Evolutionary conservation across 2,797 vertebrate species (phyloP).

Genomic region (Neopelma chrysocephalum): DNA sequence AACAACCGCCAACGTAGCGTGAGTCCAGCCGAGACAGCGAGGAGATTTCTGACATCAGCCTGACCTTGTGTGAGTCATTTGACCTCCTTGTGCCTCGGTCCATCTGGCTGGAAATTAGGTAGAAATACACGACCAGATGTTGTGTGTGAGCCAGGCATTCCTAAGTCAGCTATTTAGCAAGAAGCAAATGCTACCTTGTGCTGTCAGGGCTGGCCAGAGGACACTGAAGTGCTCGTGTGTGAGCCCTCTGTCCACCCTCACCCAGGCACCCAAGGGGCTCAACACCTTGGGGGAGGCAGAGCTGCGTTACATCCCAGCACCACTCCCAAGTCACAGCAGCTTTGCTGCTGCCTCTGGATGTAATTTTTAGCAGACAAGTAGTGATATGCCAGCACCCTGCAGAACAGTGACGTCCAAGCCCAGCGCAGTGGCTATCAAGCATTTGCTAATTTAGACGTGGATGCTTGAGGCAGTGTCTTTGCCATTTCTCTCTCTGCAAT

Average conservation of each 20-base stretch:
- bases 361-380: neutral
- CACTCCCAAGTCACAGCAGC: neutral
- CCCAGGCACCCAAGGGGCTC: neutral
- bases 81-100: slow-evolving; percentile 35
- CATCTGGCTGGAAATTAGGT: slow-evolving; percentile 66
- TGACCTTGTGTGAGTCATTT: slow-evolving; percentile 48
- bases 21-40: neutral
- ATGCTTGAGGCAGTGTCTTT: neutral
- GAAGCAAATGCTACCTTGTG: neutral
- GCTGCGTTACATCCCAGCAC: neutral
- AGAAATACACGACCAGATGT: slow-evolving; percentile 57
- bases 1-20: accelerated
- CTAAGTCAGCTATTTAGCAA: slow-evolving; percentile 39
- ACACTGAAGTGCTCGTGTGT: accelerated
- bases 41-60: slow-evolving; percentile 45
- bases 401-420: neutral
- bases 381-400: neutral
- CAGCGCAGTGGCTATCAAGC: neutral
- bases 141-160: slow-evolving; percentile 28
- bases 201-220: neutral
- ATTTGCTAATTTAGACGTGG: neutral
- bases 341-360: neutral
- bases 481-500: neutral
- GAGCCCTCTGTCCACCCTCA: neutral
- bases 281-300: neutral